Evolutionary conservation across 2,888 invertebrate genomes (phyloP).

Genomic region (Amphiduros pacificus): DNA sequence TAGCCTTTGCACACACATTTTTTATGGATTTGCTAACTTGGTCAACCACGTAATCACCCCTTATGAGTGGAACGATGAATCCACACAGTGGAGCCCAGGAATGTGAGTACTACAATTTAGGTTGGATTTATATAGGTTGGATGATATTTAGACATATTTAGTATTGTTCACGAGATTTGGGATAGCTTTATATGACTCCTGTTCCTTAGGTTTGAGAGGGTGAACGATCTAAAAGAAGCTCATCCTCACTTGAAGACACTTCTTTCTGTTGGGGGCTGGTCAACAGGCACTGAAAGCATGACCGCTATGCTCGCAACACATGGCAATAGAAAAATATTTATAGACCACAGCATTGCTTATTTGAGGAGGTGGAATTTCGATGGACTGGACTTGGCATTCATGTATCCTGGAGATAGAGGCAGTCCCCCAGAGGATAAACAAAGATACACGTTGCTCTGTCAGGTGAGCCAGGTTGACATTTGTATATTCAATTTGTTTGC

Average conservation of each 20-base stretch:
- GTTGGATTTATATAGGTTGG: too few species aligned
- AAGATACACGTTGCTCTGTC: slow-evolving; percentile 37
- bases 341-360: slow-evolving; percentile 36
- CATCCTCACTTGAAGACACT: slow-evolving; percentile 74
- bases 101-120: too few species aligned
- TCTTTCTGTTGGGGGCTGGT: slow-evolving; percentile 91
- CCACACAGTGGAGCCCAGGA: slow-evolving; percentile 25
- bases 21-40: slow-evolving; percentile 97
- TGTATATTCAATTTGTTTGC: too few species aligned
- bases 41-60: slow-evolving; percentile 91
- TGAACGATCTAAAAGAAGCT: slow-evolving; percentile 69
- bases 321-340: slow-evolving; percentile 39
- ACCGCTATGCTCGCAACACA: slow-evolving; percentile 40
- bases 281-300: slow-evolving; percentile 75
- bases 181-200: too few species aligned
- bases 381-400: slow-evolving; percentile 91
- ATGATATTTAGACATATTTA: too few species aligned
- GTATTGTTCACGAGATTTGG: too few species aligned
- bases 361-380: slow-evolving; percentile 68
- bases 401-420: slow-evolving; percentile 70
- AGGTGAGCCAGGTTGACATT: too few species aligned
- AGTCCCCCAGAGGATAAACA: slow-evolving; percentile 48
- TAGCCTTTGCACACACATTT: slow-evolving; percentile 91
- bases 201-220: slow-evolving; percentile 77
- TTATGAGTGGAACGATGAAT: slow-evolving; percentile 86